A percentile compares a stretch with the other conserved stretches of the same genome.
phyloP scores from a whole-genome alignment of 2,113 vertebrate species.

The Neotragus moschatus region DNA sequence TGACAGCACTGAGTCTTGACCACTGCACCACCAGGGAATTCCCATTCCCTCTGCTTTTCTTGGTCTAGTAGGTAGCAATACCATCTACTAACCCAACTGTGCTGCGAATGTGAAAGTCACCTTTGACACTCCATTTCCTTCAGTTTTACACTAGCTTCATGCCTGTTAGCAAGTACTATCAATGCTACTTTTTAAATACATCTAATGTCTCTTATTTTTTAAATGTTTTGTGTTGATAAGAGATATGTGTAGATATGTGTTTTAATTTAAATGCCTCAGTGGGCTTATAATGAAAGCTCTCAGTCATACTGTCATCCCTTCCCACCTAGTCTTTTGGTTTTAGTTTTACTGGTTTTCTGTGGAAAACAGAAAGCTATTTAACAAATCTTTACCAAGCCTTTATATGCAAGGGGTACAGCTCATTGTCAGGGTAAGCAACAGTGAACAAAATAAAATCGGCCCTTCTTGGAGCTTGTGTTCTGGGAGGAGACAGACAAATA shows the following conservation, averaged over 20 bases:
- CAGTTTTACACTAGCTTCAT: neutral
- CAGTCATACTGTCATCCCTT: neutral
- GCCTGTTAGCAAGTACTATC: neutral
- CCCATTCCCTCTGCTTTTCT: neutral
- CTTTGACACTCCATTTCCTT: neutral
- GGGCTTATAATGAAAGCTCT: neutral
- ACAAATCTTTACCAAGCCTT: neutral
- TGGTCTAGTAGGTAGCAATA: neutral
- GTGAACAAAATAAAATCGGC: neutral
- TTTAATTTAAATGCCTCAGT: neutral
- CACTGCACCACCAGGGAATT: neutral
- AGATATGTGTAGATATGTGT: neutral
- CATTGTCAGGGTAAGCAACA: neutral
- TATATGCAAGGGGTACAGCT: neutral
- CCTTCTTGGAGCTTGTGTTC: neutral
- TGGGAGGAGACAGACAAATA: neutral
- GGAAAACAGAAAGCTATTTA: neutral
- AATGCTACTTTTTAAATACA: neutral
- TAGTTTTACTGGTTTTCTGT: neutral
- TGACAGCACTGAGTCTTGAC: neutral
- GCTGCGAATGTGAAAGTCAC: neutral
- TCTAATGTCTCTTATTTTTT: neutral
- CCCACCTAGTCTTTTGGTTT: neutral
- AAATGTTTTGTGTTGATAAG: neutral
- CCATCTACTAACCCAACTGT: neutral